A percentile compares a stretch with the other conserved stretches of the same genome.
These are phyloP conservation scores for Microctenopoma stevenorrisi DNA, from an alignment of 2,797 vertebrate species.

Conservation along the genomic window DNA sequence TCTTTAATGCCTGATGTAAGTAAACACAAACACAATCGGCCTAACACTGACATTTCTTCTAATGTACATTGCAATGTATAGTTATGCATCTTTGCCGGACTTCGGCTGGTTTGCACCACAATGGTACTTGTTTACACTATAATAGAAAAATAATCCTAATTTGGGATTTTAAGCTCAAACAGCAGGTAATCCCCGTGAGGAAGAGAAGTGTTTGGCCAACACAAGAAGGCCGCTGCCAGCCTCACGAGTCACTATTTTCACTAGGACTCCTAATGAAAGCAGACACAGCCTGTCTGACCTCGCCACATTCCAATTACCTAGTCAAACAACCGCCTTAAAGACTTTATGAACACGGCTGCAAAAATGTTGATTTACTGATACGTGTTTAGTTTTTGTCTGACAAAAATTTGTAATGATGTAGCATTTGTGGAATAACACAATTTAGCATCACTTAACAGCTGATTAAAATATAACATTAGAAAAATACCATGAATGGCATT, in stretches of 20 bases:
- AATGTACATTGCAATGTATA: conserved; percentile 6
- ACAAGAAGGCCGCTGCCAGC: conserved; percentile 37
- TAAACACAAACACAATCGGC: conserved; percentile 44
- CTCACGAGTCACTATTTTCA: conserved; percentile 72
- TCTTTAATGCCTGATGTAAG: conserved; percentile 19
- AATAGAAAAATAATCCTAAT: conserved; percentile 19
- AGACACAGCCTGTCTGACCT: conserved; percentile 63
- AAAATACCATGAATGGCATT: conserved; percentile 34
- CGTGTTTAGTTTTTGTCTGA: conserved; percentile 40
- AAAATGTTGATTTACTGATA: conserved; percentile 60
- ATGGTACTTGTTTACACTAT: not conserved
- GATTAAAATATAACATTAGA: conserved; percentile 38
- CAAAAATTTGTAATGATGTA: conserved; percentile 20
- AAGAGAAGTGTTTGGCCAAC: conserved; percentile 36
- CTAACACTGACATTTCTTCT: conserved; percentile 15
- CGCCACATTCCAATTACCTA: conserved; percentile 60
- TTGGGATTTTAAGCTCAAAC: conserved; percentile 38
- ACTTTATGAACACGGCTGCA: conserved; percentile 55
- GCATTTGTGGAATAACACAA: conserved; percentile 23
- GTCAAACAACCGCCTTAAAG: conserved; percentile 73
- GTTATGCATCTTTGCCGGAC: conserved; percentile 13
- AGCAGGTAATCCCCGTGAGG: conserved; percentile 33
- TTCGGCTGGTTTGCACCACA: conserved; percentile 8
- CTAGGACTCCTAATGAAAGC: conserved; percentile 69
- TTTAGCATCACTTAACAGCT: conserved; percentile 25